A percentile compares a stretch with the other conserved stretches of the same genome.
These are phyloP conservation scores for Denticeps clupeoides DNA, from an alignment of 2,797 vertebrate species.

Conservation along the genomic window DNA sequence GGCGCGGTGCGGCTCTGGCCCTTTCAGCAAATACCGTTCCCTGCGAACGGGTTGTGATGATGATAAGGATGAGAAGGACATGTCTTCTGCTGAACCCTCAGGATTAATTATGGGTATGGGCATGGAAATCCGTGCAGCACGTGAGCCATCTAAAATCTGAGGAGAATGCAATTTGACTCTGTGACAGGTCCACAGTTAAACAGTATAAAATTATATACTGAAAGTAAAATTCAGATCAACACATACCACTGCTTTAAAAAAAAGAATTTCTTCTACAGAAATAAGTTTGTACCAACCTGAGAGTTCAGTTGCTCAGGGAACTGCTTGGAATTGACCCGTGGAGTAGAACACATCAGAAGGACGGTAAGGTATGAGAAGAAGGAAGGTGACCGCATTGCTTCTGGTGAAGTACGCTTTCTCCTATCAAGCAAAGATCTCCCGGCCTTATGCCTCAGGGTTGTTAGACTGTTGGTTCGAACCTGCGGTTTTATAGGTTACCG, in stretches of 20 bases:
- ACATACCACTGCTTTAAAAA: conserved; percentile 3
- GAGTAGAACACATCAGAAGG: conserved; percentile 28
- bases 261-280: too few species aligned
- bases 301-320: conserved; percentile 6
- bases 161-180: background rate
- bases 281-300: conserved; percentile 39
- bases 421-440: too few species aligned
- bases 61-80: background rate
- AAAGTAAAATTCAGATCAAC: conserved; percentile 12
- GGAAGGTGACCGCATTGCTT: background rate
- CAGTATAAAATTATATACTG: background rate
- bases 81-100: conserved; percentile 10
- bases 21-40: background rate
- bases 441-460: too few species aligned
- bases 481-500: background rate
- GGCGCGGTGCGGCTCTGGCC: background rate
- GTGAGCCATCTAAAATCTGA: conserved; percentile 17
- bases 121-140: conserved; percentile 1
- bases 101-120: conserved; percentile 3
- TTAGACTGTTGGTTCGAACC: too few species aligned
- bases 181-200: too few species aligned
- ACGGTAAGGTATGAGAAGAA: conserved; percentile 23
- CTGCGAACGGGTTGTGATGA: background rate
- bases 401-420: too few species aligned
- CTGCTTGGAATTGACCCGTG: conserved; percentile 27